Conservation (phyloP, 1,140 invertebrate genomes). For the Kradibia gibbosae region DNA sequence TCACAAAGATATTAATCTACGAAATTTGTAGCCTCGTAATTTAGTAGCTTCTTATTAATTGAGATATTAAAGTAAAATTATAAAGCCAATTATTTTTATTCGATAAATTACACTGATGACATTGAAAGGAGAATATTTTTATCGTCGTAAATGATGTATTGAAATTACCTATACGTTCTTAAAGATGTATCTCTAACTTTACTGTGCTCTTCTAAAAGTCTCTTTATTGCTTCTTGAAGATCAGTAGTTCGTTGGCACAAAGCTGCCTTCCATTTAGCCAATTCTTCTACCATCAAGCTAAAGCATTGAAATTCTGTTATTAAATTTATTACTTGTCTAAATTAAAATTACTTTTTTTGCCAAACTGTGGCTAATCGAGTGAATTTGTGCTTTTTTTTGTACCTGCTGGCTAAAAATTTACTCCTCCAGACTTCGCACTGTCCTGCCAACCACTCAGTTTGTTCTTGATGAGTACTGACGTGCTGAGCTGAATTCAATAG, state of each 20-base stretch:
- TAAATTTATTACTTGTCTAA: too few species aligned
- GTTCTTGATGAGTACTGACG: slow-evolving; percentile 89
- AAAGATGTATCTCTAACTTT: slow-evolving; percentile 80
- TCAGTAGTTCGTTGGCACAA: slow-evolving; percentile 83
- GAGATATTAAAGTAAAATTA: too few species aligned
- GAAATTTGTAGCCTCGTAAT: too few species aligned
- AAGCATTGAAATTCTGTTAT: slow-evolving; percentile 56
- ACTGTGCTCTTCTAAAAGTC: slow-evolving; percentile 82
- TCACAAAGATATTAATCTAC: too few species aligned
- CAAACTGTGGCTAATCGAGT: too few species aligned
- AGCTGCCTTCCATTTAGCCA: slow-evolving; percentile 87
- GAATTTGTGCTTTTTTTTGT: too few species aligned
- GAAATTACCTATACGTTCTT: slow-evolving; percentile 78
- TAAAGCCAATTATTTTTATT: too few species aligned
- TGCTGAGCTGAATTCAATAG: slow-evolving; percentile 88
- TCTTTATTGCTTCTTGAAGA: slow-evolving; percentile 82
- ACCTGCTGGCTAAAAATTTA: slow-evolving; percentile 95
- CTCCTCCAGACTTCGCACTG: slow-evolving; percentile 97
- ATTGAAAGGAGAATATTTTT: not conserved
- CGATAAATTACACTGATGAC: too few species aligned
- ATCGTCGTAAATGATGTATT: not conserved
- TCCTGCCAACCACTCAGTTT: slow-evolving; percentile 91
- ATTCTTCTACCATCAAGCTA: slow-evolving; percentile 91
- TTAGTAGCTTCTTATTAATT: too few species aligned
- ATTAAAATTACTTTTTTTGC: not conserved